Base-by-base conservation (phyloP, 2,797 vertebrate genomes). In the Delichon dasypus region DNA sequence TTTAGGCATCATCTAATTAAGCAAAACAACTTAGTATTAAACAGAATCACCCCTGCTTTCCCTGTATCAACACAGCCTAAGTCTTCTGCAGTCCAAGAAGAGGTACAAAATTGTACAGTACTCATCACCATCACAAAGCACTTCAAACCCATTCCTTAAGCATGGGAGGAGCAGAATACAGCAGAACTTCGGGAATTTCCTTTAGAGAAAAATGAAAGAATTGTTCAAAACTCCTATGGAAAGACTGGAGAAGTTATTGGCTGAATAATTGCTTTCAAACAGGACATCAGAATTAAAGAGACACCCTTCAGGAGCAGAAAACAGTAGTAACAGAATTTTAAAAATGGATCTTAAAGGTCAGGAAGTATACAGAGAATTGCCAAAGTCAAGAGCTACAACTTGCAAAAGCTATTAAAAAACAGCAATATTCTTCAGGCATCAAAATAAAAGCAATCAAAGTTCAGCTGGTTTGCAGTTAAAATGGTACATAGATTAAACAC, bases 361-460 rank as follows among this genome's bases (percentile, higher is more conserved):
- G 34, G 18, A 91, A 75, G 10, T 25, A 81, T 10, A 88, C 36
- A 40, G 10, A 85, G 32, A 85, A 71, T 21, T 92, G 88, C 89
- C 65, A 32, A 68, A 90, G 64, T 65, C 48, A 74, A 88, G 75
- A 81, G 25, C 17, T 65, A 51, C 48, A 83, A 75, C 62, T 86
- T 86, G 44, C 26, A 94, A 86, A 94, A 90, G 50, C 73, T 91
- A 55, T 81, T 92, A 61, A 81, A 93, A 93, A 83, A 1, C 22
- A 91, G 51, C 67, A 61, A 75, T 84, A 85, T 74, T 93, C 61
- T 91, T 85, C 85, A 91, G 62, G 62, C 61, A 72, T 75, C 88
- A 94, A 91, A 90, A 91, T 74, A 93, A 85, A 88, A 90, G 73
- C 0, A 0, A 90, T 62, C 48, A 84, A 93, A 91, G 47, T 78